A percentile compares a stretch with the other conserved stretches of the same genome.
Conservation (phyloP, 64 coral and sea anemone species). For the Pocillopora verrucosa region DNA sequence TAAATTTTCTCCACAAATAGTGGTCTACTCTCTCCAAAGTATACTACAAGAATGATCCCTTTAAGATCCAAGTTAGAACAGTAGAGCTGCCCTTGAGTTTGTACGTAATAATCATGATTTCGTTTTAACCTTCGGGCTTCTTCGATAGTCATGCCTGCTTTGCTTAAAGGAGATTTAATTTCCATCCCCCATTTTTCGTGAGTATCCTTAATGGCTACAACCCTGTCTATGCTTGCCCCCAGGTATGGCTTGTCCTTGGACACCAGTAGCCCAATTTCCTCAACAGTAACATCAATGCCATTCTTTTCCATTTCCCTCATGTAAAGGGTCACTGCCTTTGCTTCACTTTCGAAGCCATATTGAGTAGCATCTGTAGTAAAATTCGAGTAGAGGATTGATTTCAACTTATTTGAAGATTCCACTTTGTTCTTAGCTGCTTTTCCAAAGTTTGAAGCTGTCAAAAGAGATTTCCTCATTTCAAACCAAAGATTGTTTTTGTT, state of each 20-base stretch:
- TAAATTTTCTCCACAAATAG: too few species aligned
- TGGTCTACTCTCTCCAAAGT: too few species aligned
- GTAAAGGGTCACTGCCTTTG: constrained; percentile 24
- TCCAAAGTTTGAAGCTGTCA: too few species aligned
- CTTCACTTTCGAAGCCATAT: too few species aligned
- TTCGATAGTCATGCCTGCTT: not conserved
- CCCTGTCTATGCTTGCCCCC: constrained; percentile 42
- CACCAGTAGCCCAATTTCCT: constrained; percentile 40
- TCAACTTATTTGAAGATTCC: constrained; percentile 25
- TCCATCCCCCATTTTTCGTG: constrained; percentile 46
- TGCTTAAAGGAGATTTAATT: not conserved
- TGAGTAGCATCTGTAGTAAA: constrained; percentile 36
- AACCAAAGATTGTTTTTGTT: constrained; percentile 53
- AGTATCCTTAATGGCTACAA: constrained; percentile 26
- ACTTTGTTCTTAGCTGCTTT: too few species aligned
- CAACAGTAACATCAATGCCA: not conserved
- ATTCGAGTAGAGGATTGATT: constrained; percentile 59
- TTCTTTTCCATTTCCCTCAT: too few species aligned
- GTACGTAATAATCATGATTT: too few species aligned
- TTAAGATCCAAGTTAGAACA: too few species aligned
- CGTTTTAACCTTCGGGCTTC: too few species aligned
- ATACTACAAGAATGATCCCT: too few species aligned
- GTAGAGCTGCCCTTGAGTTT: too few species aligned
- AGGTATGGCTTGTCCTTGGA: constrained; percentile 51
- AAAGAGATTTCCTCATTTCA: not conserved